A percentile compares a stretch with the other conserved stretches of the same genome.
Conservation (phyloP, 2,888 invertebrate genomes). For the Campaea margaritaria region DNA sequence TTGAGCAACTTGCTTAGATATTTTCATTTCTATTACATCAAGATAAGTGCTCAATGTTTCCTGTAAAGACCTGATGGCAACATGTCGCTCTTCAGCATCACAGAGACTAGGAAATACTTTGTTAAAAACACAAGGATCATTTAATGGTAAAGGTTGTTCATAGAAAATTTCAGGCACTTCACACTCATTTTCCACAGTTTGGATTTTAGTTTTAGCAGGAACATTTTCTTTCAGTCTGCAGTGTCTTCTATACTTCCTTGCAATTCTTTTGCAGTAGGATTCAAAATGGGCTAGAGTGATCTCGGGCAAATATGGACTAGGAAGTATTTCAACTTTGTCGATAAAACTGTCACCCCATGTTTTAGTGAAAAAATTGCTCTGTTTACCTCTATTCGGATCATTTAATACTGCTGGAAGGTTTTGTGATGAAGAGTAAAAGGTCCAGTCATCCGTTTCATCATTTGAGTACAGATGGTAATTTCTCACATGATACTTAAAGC, state of each 20-base stretch:
- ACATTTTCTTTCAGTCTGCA: constrained; percentile 81
- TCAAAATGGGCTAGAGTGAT: constrained; percentile 94
- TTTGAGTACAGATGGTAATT: constrained; percentile 85
- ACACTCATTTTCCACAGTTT: constrained; percentile 83
- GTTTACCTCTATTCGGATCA: constrained; percentile 96
- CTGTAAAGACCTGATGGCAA: constrained; percentile 90
- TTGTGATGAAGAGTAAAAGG: constrained; percentile 95
- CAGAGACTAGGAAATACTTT: constrained; percentile 91
- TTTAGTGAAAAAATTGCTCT: constrained; percentile 96
- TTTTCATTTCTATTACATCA: constrained; percentile 97
- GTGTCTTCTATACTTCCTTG: constrained; percentile 87
- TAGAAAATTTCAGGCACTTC: constrained; percentile 95
- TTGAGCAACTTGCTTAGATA: constrained; percentile 96
- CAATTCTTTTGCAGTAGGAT: constrained; percentile 92
- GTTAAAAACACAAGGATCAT: constrained; percentile 92
- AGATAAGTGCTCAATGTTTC: constrained; percentile 97
- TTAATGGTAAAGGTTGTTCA: constrained; percentile 91
- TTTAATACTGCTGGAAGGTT: constrained; percentile 98
- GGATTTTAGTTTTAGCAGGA: constrained; percentile 70
- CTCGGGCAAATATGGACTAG: constrained; percentile 93
- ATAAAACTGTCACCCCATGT: constrained; percentile 99
- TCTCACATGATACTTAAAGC: constrained; percentile 94
- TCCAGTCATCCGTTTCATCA: constrained; percentile 87
- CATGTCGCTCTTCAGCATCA: constrained; percentile 84
- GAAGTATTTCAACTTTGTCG: constrained; percentile 91